Conservation (phyloP, 2,113 vertebrate species). For the Otus sunia region DNA sequence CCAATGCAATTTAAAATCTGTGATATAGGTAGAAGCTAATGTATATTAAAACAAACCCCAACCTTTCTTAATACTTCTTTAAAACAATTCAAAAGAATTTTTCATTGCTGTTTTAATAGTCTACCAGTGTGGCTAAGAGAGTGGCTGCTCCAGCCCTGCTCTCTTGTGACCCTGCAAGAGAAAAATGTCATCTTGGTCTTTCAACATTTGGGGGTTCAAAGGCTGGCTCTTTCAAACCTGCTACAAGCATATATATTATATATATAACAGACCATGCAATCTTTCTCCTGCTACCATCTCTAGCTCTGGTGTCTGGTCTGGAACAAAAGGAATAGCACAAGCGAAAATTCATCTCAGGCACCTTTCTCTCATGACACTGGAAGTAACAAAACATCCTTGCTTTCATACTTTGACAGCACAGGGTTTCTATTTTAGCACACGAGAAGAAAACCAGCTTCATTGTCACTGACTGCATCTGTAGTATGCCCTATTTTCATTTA, state of each 20-base stretch:
- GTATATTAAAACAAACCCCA: no score
- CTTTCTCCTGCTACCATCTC: neutral
- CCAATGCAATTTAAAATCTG: neutral
- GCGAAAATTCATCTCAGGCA: rapidly evolving
- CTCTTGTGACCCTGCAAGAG: neutral
- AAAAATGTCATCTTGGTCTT: neutral
- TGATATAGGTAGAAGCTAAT: neutral
- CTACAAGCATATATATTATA: neutral
- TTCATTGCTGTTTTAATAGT: neutral
- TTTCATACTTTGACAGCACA: neutral
- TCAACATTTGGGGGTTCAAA: rapidly evolving
- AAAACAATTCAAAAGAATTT: neutral
- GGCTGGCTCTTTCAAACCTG: neutral
- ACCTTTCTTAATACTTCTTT: neutral
- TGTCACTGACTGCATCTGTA: neutral
- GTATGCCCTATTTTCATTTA: neutral
- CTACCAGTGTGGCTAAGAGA: neutral
- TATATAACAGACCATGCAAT: neutral
- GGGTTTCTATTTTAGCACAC: neutral
- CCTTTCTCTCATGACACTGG: neutral
- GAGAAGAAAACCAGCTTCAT: neutral
- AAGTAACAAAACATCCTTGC: neutral
- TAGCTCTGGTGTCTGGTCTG: neutral
- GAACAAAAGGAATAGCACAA: neutral
- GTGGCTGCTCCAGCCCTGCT: neutral